Conservation (phyloP, 1,140 invertebrate species). For the Phortica variegata region DNA sequence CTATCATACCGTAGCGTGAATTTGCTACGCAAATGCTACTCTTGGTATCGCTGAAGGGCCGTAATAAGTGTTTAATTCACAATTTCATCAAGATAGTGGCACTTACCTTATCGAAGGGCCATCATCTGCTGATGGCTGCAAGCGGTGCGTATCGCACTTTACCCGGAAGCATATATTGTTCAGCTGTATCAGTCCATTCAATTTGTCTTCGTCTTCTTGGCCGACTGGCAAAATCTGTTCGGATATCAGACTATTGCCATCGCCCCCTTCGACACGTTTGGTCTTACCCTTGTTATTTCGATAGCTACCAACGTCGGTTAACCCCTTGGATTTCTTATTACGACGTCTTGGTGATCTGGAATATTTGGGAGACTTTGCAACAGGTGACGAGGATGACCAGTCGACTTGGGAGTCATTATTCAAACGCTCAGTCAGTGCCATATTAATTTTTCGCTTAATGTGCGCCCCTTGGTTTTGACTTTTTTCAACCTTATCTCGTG, state of each 20-base stretch:
- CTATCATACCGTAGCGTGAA: constrained; percentile 74
- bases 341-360: constrained; percentile 5
- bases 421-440: constrained; percentile 30
- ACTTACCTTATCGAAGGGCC: constrained; percentile 18
- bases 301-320: no score
- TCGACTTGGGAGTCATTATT: constrained; percentile 12
- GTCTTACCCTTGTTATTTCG: constrained; percentile 8
- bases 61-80: no score
- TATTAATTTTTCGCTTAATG: constrained; percentile 24
- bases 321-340: constrained; percentile 4
- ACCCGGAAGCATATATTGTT: constrained; percentile 42
- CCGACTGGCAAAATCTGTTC: background rate
- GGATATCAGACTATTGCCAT: background rate
- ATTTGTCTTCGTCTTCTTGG: background rate
- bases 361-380: background rate
- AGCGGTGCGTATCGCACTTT: constrained; percentile 20
- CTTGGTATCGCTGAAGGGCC: constrained; percentile 28
- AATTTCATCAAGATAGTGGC: background rate
- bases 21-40: constrained; percentile 68
- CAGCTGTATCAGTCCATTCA: constrained; percentile 35
- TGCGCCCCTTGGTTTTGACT: constrained; percentile 25
- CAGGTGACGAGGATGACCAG: constrained; percentile 17
- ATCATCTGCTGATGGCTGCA: background rate
- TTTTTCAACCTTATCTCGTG: constrained; percentile 41
- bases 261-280: background rate